These are phyloP conservation scores for Apomyelois bistriatella DNA, from an alignment of 2,888 invertebrate species.

Conservation along the genomic window DNA sequence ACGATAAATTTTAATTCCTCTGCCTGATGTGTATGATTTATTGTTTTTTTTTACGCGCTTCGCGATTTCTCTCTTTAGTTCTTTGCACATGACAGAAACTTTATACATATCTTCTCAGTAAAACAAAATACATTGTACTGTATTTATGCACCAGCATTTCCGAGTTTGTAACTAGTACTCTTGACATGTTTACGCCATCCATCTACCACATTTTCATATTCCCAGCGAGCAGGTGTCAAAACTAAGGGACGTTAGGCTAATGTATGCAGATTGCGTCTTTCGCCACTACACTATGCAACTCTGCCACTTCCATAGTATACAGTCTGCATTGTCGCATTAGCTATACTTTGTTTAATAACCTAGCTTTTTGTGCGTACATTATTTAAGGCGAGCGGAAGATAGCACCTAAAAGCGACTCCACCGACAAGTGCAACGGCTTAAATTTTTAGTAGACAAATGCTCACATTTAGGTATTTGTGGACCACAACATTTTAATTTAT, in stretches of 20 bases:
- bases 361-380: conserved; percentile 26
- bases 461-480: no score
- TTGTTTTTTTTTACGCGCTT: no score
- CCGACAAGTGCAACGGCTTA: no score
- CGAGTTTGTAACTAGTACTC: conserved; percentile 59
- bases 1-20: no score
- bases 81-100: background rate
- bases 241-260: conserved; percentile 75
- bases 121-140: conserved; percentile 18
- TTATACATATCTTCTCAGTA: conserved; percentile 12
- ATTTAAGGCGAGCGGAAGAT: conserved; percentile 17
- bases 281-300: conserved; percentile 40
- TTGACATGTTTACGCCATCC: conserved; percentile 70
- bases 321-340: conserved; percentile 51
- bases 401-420: no score
- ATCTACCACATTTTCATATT: conserved; percentile 56
- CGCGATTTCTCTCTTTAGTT: no score
- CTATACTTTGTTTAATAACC: conserved; percentile 55
- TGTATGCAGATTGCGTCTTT: conserved; percentile 78
- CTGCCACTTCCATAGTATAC: conserved; percentile 30
- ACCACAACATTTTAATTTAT: no score
- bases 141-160: conserved; percentile 35
- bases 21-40: no score
- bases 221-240: conserved; percentile 74
- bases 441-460: no score